Base-by-base conservation (phyloP, 1,140 invertebrate genomes). In the Camponotus vicinus region DNA sequence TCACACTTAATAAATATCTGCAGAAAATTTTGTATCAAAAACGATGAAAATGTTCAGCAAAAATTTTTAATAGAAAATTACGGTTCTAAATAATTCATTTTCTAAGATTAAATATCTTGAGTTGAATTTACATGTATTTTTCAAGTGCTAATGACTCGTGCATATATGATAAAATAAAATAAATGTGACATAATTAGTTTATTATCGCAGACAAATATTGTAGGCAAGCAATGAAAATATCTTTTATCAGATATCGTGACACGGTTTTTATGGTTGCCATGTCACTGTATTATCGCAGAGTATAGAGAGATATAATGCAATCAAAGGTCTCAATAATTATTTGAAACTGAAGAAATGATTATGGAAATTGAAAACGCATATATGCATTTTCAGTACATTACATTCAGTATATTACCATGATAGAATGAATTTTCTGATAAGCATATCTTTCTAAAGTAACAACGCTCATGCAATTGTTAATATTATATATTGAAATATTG, bases 111-210 rank as follows among this genome's bases (percentile, higher is more conserved):
- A 27, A 15, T 37, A 57, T 13, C 6, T 15, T 21, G 13, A 1
- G 15, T 71, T 71, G 21, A 57, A 40, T 21, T 6, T 34, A 40
- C 11, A 40, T 3, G 27, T 59, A 0, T 49, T 18, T 13, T 34
- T 42, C 9, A 40, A 7, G 42, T 32, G 52, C 1, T 37, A 86
- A 18, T 0, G 27, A 27, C 27, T 27, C 27, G 27, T 27, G 27
- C 27, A 27, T 27, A 27, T 27, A 27, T 0, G 27, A 27, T 27
- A 27, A 86, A 87, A 86, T 37, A 87, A 87, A 63, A 87, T 87
- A 87, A 13, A 8, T 77, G 0, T 21, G 2, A 49, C 27, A 8
- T 78, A 55, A 69, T 76, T 69, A 52, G 21, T 52, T 21, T n/a
- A 11, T 8, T 18, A 0, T 18, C 70, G 15, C 57, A 9, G 0